phyloP scores from a whole-genome alignment of 2,797 vertebrate species.

The Chelon labrosus region DNA sequence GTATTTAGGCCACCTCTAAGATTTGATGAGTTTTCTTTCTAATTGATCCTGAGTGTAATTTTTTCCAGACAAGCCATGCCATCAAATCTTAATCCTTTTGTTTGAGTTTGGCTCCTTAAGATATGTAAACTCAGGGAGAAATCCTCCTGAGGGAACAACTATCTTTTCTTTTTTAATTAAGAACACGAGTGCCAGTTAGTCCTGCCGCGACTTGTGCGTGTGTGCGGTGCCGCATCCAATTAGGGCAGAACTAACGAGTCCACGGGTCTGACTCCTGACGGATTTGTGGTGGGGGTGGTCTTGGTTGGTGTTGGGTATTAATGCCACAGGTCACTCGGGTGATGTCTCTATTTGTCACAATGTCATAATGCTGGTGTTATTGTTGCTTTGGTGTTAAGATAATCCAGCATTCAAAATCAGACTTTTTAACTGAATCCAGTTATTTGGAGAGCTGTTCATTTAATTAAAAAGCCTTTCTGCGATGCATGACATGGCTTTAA shows the following conservation, averaged over 20 bases:
- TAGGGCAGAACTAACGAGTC: slow-evolving; percentile 61
- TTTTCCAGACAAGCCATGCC: slow-evolving; percentile 78
- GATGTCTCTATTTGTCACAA: slow-evolving; percentile 9
- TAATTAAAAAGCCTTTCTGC: slow-evolving; percentile 32
- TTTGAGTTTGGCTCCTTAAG: slow-evolving; percentile 69
- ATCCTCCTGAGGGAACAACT: slow-evolving; percentile 61
- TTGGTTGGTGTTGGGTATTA: slow-evolving; percentile 41
- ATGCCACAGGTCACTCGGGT: slow-evolving; percentile 49
- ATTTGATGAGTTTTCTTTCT: slow-evolving; percentile 50
- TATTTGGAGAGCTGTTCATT: slow-evolving; percentile 12
- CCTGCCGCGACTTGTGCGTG: slow-evolving; percentile 43
- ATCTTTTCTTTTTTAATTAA: slow-evolving; percentile 68
- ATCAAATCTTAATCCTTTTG: slow-evolving; percentile 73
- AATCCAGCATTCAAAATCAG: slow-evolving; percentile 43
- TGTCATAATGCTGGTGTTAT: slow-evolving; percentile 29
- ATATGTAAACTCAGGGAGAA: slow-evolving; percentile 62
- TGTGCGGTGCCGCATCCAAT: slow-evolving; percentile 69
- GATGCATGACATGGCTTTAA: background rate
- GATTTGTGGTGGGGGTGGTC: slow-evolving; percentile 30
- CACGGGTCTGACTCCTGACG: slow-evolving; percentile 48
- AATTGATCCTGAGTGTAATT: slow-evolving; percentile 61
- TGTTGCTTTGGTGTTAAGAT: slow-evolving; percentile 43
- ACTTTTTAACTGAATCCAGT: slow-evolving; percentile 31
- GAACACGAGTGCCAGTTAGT: slow-evolving; percentile 25
- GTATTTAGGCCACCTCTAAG: slow-evolving; percentile 68